phyloP scores from a whole-genome alignment of 2,888 invertebrate species.

The Eucriotettix oculatus region DNA sequence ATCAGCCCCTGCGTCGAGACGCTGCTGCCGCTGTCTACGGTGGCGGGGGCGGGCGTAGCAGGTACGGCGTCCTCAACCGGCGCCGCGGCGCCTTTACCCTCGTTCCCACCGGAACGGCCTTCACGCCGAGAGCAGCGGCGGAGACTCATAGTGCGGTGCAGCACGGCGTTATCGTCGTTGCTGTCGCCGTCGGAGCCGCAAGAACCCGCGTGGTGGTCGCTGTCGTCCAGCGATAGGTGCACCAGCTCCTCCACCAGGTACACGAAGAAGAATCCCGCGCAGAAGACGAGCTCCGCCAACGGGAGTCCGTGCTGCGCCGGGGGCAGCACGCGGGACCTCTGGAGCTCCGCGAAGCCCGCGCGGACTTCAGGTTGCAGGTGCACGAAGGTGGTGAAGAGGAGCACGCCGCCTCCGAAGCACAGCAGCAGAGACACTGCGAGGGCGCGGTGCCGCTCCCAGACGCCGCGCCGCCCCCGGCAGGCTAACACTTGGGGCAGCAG shows the following conservation, averaged over 20 bases:
- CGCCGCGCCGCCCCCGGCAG: not conserved
- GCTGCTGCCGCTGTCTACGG: slow-evolving; percentile 10
- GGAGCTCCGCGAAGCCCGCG: slow-evolving; percentile 33
- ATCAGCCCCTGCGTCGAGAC: slow-evolving; percentile 19
- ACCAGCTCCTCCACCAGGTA: slow-evolving; percentile 44
- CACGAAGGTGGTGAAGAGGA: slow-evolving; percentile 44
- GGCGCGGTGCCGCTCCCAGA: not conserved
- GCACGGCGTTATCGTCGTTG: slow-evolving; percentile 16
- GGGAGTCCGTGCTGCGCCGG: slow-evolving; percentile 28
- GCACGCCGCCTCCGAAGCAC: slow-evolving; percentile 47
- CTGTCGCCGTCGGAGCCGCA: not conserved
- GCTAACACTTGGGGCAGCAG: slow-evolving; percentile 47
- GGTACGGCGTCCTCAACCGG: not conserved
- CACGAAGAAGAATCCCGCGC: slow-evolving; percentile 44
- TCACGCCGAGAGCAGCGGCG: slow-evolving; percentile 26
- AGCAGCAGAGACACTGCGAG: slow-evolving; percentile 37
- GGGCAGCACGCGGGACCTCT: slow-evolving; percentile 27
- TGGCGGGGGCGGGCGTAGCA: slow-evolving; percentile 4
- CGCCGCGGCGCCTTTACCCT: not conserved
- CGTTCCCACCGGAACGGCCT: not conserved
- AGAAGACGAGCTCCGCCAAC: slow-evolving; percentile 39
- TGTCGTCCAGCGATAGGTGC: slow-evolving; percentile 32
- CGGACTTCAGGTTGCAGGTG: slow-evolving; percentile 48
- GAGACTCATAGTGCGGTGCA: slow-evolving; percentile 37
- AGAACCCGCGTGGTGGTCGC: slow-evolving; percentile 22